These are phyloP conservation scores for Notothenia rossii DNA, from an alignment of 2,113 vertebrate species.

Conservation along the genomic window DNA sequence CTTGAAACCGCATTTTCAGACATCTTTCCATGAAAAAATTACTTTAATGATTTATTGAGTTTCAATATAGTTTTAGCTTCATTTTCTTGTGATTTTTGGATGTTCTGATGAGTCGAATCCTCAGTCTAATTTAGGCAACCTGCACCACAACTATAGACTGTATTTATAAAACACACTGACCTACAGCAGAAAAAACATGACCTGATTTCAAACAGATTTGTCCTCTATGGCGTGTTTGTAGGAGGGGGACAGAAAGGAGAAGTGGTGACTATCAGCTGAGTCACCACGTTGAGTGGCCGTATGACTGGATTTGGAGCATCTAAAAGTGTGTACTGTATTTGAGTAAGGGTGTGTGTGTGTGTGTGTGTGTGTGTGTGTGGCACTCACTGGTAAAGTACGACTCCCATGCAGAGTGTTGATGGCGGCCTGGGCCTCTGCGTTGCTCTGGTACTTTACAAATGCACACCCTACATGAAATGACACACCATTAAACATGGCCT, in stretches of 20 bases:
- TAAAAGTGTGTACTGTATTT: conserved; percentile 39
- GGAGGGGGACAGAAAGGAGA: conserved; percentile 63
- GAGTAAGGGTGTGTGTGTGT: conserved; percentile 24
- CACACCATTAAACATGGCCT: conserved; percentile 58
- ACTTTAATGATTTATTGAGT: no score
- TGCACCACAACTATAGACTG: no score
- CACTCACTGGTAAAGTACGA: conserved; percentile 84
- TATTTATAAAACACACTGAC: no score
- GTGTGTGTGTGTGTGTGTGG: not conserved
- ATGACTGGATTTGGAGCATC: conserved; percentile 58
- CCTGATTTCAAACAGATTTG: no score
- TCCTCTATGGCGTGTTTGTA: conserved; percentile 16
- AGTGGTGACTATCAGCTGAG: conserved; percentile 69
- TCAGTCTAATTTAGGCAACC: no score
- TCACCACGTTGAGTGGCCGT: conserved; percentile 60
- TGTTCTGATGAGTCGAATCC: no score
- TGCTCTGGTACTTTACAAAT: conserved; percentile 86
- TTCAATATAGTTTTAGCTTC: no score
- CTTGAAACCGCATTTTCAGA: no score
- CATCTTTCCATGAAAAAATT: no score
- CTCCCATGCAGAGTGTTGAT: conserved; percentile 85
- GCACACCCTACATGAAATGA: conserved; percentile 81
- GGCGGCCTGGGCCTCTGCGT: conserved; percentile 85
- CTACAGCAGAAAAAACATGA: not conserved
- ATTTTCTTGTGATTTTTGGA: no score